phyloP scores from a whole-genome alignment of 2,113 vertebrate species.

The Grus americana region DNA sequence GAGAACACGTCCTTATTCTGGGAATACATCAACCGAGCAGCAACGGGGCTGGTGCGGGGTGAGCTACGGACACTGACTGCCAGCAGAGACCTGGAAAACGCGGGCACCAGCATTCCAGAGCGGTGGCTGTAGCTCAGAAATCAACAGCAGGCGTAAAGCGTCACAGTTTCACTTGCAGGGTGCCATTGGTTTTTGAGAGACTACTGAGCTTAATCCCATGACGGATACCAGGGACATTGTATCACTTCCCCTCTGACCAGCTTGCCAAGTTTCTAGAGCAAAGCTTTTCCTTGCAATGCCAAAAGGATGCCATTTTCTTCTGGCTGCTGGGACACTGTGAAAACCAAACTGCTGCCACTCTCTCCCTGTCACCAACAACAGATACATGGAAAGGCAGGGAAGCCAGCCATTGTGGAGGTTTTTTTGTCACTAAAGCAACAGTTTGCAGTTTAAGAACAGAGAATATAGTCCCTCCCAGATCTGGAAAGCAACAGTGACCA shows the following conservation, averaged over 20 bases:
- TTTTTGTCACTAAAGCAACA: neutral
- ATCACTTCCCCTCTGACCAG: neutral
- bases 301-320: neutral
- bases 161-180: neutral
- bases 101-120: neutral
- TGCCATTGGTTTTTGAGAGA: neutral
- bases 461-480: neutral
- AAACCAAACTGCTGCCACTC: neutral
- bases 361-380: neutral
- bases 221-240: neutral
- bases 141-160: neutral
- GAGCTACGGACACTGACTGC: neutral
- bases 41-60: neutral
- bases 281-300: neutral
- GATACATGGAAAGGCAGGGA: neutral
- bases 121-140: neutral
- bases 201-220: fast-evolving
- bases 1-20: neutral
- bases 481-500: neutral
- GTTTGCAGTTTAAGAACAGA: neutral
- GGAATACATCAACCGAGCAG: neutral
- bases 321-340: neutral
- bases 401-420: neutral
- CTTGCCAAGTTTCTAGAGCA: neutral
- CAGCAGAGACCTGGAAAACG: neutral